Evolutionary conservation across 2,797 vertebrate species (phyloP).

Genomic region (Hafferia zeledoni): DNA sequence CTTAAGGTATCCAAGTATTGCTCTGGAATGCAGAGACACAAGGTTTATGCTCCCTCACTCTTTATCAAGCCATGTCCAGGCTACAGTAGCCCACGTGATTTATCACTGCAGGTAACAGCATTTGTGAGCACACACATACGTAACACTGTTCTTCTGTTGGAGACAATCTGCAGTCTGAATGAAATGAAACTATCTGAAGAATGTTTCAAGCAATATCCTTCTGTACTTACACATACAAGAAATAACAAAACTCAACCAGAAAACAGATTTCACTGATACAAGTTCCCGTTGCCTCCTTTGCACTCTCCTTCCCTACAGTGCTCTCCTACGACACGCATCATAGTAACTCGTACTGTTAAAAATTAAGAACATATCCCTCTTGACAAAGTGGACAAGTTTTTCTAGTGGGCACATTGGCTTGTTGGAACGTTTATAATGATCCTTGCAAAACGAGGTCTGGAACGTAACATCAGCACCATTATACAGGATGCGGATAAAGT

Average conservation of each 20-base stretch:
- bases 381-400: slow-evolving; percentile 89
- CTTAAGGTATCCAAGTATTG: not conserved
- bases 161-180: not conserved
- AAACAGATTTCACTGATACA: not conserved
- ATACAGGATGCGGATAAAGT: slow-evolving; percentile 91
- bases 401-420: slow-evolving; percentile 91
- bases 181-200: not conserved
- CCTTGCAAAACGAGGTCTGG: slow-evolving; percentile 90
- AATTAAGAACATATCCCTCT: slow-evolving; percentile 88
- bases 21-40: slow-evolving; percentile 4
- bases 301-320: slow-evolving; percentile 44
- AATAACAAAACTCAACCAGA: not conserved
- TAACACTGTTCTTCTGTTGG: not conserved
- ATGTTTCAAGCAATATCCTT: slow-evolving; percentile 12
- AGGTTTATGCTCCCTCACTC: not conserved
- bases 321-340: slow-evolving; percentile 86
- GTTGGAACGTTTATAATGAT: slow-evolving; percentile 75
- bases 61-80: not conserved
- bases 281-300: not conserved
- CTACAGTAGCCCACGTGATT: slow-evolving; percentile 23
- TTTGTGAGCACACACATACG: not conserved
- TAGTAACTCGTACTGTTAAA: slow-evolving; percentile 89
- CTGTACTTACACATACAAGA: not conserved
- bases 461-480: slow-evolving; percentile 95
- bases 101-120: not conserved